Conservation (phyloP, 2,888 invertebrate genomes). For the Stegana nigrithorax region DNA sequence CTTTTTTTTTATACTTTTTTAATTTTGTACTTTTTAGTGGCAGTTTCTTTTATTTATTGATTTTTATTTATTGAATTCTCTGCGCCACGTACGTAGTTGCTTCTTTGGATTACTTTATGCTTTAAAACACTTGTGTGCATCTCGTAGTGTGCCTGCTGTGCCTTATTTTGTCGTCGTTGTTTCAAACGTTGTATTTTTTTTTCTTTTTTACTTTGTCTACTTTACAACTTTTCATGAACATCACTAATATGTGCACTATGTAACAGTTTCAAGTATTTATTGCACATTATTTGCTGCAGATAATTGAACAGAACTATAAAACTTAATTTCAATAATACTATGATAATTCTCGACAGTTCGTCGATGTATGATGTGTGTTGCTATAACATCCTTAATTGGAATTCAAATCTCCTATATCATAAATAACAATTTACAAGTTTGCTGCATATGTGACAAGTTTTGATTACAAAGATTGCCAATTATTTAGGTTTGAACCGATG, state of each 20-base stretch:
- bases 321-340: not conserved
- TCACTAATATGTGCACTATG: too few species aligned
- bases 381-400: too few species aligned
- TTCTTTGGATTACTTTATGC: not conserved
- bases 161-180: conserved; percentile 1
- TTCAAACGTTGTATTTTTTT: conserved; percentile 2
- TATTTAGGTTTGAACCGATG: too few species aligned
- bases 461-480: too few species aligned
- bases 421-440: too few species aligned
- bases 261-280: conserved; percentile 7
- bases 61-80: conserved; percentile 15
- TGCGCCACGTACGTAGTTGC: conserved; percentile 7
- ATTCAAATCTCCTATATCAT: too few species aligned
- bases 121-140: too few species aligned
- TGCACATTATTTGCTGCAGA: not conserved
- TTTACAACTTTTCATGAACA: too few species aligned
- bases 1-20: conserved; percentile 4
- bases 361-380: too few species aligned
- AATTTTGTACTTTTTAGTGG: not conserved
- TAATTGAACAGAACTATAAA: not conserved
- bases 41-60: conserved; percentile 18
- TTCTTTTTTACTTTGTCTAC: conserved; percentile 25
- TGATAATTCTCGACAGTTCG: too few species aligned
- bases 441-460: too few species aligned
- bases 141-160: conserved; percentile 6